Evolutionary conservation across 2,113 vertebrate species (phyloP).

Genomic region (Indicator maculatus): DNA sequence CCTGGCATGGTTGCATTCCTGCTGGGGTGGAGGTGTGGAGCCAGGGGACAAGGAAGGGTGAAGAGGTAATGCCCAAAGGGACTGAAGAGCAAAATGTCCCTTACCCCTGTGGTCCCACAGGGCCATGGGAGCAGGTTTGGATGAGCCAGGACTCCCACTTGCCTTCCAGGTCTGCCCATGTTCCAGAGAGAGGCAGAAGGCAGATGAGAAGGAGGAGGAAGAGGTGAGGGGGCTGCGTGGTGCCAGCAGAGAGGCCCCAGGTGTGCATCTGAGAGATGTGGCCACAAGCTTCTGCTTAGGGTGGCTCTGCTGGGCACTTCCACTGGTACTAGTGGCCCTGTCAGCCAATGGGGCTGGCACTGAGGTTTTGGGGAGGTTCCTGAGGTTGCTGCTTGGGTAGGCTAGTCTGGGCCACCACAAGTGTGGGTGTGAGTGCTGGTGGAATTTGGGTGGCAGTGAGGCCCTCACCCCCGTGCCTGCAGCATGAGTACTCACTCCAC

Average conservation of each 20-base stretch:
- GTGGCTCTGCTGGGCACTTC: not conserved
- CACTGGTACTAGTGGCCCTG: not conserved
- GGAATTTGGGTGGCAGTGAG: not conserved
- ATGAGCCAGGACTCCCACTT: not conserved
- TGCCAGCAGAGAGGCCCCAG: not conserved
- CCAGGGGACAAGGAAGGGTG: not conserved
- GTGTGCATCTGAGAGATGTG: not conserved
- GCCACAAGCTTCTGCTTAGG: not conserved
- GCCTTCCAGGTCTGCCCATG: not conserved
- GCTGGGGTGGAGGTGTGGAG: not conserved
- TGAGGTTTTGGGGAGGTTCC: constrained; percentile 34
- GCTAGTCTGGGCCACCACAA: not conserved
- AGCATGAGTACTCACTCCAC: no score
- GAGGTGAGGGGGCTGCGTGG: not conserved
- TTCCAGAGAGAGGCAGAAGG: not conserved
- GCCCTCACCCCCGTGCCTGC: no score
- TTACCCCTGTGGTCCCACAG: rapidly evolving
- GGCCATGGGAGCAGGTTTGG: not conserved
- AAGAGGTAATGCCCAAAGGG: not conserved
- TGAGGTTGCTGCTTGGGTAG: not conserved
- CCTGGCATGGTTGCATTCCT: not conserved
- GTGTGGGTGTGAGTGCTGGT: not conserved
- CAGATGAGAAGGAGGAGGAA: not conserved
- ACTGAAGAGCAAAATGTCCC: not conserved
- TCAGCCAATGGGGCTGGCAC: not conserved